phyloP scores from a whole-genome alignment of 2,797 vertebrate genomes.

The Pogoniulus pusillus region DNA sequence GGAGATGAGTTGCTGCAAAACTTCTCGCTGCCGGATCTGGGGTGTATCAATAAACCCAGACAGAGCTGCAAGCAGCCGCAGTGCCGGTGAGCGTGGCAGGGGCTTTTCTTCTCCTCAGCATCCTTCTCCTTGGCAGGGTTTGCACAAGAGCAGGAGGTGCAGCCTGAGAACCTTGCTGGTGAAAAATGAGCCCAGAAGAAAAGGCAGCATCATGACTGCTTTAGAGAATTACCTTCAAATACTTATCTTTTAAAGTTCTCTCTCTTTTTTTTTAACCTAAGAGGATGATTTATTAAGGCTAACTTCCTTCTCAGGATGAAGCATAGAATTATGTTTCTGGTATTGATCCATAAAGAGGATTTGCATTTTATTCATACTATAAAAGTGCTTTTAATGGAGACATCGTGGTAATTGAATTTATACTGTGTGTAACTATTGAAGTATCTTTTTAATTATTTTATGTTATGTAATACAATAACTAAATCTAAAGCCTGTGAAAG shows the following conservation, averaged over 20 bases:
- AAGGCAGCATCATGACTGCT: constrained; percentile 30
- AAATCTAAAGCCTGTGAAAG: constrained; percentile 75
- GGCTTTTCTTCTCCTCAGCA: background rate
- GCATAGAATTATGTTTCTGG: constrained; percentile 78
- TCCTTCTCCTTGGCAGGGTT: background rate
- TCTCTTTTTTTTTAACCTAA: background rate
- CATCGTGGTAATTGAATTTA: constrained; percentile 82
- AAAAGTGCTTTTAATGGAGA: constrained; percentile 84
- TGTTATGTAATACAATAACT: constrained; percentile 78
- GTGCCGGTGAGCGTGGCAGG: rapidly evolving
- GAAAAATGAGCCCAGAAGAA: constrained; percentile 38
- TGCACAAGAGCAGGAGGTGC: background rate
- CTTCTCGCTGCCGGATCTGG: background rate
- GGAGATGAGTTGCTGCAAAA: constrained; percentile 24
- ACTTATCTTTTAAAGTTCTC: constrained; percentile 34
- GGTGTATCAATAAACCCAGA: background rate
- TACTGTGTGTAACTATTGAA: constrained; percentile 79
- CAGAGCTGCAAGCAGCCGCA: background rate
- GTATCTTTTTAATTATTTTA: constrained; percentile 82
- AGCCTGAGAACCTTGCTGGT: background rate
- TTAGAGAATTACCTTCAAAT: constrained; percentile 56
- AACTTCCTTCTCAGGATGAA: constrained; percentile 77
- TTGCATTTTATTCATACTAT: constrained; percentile 84
- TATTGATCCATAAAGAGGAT: constrained; percentile 82
- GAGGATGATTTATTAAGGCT: constrained; percentile 76